Conservation (phyloP, 2,113 vertebrate genomes). For the Odocoileus hemionus region DNA sequence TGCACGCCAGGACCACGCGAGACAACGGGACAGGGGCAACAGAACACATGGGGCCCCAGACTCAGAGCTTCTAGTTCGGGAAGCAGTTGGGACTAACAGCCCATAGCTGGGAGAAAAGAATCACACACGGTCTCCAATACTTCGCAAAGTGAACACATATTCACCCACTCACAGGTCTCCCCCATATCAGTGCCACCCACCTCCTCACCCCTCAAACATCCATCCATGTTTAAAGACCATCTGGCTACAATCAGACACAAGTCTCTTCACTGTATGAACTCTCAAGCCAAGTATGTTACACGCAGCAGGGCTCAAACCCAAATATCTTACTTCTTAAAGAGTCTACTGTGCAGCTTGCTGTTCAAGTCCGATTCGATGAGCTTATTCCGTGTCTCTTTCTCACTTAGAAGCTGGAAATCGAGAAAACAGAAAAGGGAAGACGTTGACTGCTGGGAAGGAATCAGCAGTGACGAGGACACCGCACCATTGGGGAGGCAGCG, state of each 20-base stretch:
- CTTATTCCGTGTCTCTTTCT: constrained; percentile 81
- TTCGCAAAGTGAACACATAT: background rate
- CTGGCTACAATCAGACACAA: background rate
- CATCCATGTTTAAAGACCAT: background rate
- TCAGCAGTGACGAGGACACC: background rate
- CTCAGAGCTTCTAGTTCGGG: background rate
- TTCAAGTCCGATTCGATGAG: constrained; percentile 85
- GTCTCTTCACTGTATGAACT: background rate
- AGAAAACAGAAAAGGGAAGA: background rate
- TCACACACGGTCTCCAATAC: background rate
- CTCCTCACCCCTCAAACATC: background rate
- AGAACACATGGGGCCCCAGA: background rate
- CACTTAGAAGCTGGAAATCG: constrained; percentile 78
- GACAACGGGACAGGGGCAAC: background rate
- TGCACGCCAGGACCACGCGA: background rate
- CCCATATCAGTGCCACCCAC: background rate
- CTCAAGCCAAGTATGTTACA: background rate
- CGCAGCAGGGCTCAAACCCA: background rate
- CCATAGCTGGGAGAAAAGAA: background rate
- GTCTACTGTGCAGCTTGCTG: constrained; percentile 75
- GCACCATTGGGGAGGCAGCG: too few relatives aligned
- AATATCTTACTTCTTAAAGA: constrained; percentile 80
- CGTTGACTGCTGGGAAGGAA: background rate
- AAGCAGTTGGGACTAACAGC: background rate
- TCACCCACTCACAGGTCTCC: background rate